Conservation (phyloP, 1,140 invertebrate genomes). For the Phthorimaea operculella region DNA sequence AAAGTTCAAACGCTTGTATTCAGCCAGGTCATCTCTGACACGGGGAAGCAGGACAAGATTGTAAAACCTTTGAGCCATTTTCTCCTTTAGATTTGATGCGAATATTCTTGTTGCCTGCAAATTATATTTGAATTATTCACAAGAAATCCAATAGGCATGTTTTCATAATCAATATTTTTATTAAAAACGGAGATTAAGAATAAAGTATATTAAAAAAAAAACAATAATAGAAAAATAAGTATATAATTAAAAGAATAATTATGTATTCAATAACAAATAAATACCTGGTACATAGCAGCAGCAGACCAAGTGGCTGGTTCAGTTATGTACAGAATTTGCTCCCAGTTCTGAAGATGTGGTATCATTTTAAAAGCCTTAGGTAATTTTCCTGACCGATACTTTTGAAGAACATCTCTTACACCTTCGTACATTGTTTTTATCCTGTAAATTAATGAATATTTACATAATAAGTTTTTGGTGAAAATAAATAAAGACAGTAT, state of each 20-base stretch:
- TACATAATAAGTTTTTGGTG: not conserved
- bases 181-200: too few species aligned
- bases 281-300: slow-evolving; percentile 94
- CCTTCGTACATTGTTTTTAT: slow-evolving; percentile 88
- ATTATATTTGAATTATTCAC: too few species aligned
- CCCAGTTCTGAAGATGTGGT: slow-evolving; percentile 94
- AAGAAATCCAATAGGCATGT: too few species aligned
- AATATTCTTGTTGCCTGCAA: slow-evolving; percentile 92
- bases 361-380: slow-evolving; percentile 99
- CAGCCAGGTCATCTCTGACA: slow-evolving; percentile 93
- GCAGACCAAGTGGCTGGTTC: slow-evolving; percentile 87
- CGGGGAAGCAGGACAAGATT: slow-evolving; percentile 93
- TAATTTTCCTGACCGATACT: slow-evolving; percentile 95
- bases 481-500: too few species aligned
- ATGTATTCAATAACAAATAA: too few species aligned
- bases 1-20: slow-evolving; percentile 96
- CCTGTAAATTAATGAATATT: slow-evolving; percentile 45
- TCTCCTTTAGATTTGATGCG: slow-evolving; percentile 94
- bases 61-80: slow-evolving; percentile 97
- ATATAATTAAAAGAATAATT: too few species aligned
- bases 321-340: slow-evolving; percentile 92
- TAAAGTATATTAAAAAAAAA: too few species aligned
- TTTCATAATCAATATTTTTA: too few species aligned
- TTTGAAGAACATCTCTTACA: slow-evolving; percentile 85
- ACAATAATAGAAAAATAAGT: not conserved